Conservation (phyloP, 2,888 invertebrate genomes). For the Ligdia adustata region DNA sequence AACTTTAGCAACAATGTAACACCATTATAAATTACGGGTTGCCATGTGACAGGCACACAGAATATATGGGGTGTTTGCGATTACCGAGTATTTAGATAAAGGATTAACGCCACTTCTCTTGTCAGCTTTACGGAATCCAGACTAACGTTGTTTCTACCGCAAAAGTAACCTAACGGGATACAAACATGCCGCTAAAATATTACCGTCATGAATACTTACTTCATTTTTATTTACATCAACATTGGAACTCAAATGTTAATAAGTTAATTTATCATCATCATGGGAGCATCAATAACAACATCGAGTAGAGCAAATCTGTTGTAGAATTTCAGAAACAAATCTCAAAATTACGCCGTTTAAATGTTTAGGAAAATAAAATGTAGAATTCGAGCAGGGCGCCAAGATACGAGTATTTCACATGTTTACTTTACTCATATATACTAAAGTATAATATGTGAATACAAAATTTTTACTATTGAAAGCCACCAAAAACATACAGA, state of each 20-base stretch:
- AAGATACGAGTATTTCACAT: no score
- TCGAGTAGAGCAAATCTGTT: no score
- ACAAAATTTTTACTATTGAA: no score
- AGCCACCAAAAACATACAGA: no score
- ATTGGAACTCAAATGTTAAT: no score
- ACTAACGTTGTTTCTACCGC: slow-evolving; percentile 55
- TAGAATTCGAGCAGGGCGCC: no score
- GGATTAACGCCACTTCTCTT: slow-evolving; percentile 68
- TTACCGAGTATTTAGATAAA: slow-evolving; percentile 63
- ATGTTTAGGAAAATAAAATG: no score
- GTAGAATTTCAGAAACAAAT: no score
- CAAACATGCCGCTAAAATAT: slow-evolving; percentile 21
- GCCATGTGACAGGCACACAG: slow-evolving; percentile 17
- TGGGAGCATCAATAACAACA: no score
- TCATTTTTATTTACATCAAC: not conserved
- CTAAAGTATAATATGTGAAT: not conserved
- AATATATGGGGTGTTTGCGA: slow-evolving; percentile 44
- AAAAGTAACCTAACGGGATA: slow-evolving; percentile 52
- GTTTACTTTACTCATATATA: not conserved
- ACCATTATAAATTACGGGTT: slow-evolving; percentile 11
- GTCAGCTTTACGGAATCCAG: slow-evolving; percentile 66
- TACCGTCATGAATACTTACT: not conserved
- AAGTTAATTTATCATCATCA: no score
- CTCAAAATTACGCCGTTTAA: no score
- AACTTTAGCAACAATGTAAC: slow-evolving; percentile 1